Evolutionary conservation across 1,140 invertebrate genomes (phyloP), one percentile per base, ranked within the genome.

Genomic region (Drosophila funebris): DNA sequence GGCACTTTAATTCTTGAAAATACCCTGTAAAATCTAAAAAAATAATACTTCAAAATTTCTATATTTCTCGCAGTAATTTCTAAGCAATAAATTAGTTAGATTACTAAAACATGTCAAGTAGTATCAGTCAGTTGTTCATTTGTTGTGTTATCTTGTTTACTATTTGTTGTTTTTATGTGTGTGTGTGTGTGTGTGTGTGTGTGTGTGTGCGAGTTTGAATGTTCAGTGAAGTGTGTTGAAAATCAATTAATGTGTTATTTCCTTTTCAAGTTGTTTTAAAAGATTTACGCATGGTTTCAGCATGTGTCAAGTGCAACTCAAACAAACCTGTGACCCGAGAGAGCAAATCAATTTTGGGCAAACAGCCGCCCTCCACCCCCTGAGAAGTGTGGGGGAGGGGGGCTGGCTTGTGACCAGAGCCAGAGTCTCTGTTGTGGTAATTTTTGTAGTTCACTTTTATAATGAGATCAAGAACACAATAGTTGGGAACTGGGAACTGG

Each of bases 261-360:
- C 70, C 63, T 64, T 67, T 73, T 80, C 58, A 78, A 85, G 70
- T 87, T 87, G 43, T 56, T 70, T 73, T 48, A 57, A 76, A 73
- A 85, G 76, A 75, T 87, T 85, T 80, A 81, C 82, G 81, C 81
- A 78, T 87, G 78, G 78, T 66, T 88, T 78, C 75, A 75, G 60
- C 63, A 68, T 87, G 67, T 88, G 83, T 87, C 82, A 87, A 88
- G 83, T 88, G 82, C 82, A 87, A 72, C 39, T 58, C 83, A 87
- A 88, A 87, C 78, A 78, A 54, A 52, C 69, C 77, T 73, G 63
- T 56, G 75, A 71, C 52, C 76, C 75, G 53, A 66, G 46, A 69
- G 73, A 62, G 57, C 54, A 85, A 87, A 85, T 78, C 81, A 77
- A 85, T 85, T 85, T 85, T 53, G 53, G 29, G 16, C 29, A 67